Conservation (phyloP, 2,113 vertebrate species). For the Propithecus coquereli region DNA sequence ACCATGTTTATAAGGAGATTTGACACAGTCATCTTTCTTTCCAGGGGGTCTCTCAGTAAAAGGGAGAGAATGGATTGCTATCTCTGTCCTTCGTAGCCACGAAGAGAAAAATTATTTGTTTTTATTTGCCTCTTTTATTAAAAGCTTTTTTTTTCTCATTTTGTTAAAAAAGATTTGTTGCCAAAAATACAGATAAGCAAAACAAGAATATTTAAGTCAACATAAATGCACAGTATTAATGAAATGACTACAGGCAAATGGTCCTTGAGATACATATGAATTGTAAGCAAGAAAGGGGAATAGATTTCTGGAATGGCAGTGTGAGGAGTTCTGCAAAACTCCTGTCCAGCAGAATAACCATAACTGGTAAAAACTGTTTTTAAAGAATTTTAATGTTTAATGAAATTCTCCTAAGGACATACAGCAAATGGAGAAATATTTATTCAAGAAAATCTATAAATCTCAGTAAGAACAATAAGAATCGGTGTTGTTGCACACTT, state of each 20-base stretch:
- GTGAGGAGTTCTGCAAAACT: neutral
- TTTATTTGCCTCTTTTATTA: conserved; percentile 16
- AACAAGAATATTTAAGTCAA: neutral
- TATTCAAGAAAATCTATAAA: neutral
- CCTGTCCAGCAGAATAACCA: neutral
- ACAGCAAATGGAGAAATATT: neutral
- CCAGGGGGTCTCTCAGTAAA: neutral
- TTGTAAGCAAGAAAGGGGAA: neutral
- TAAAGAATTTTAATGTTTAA: neutral
- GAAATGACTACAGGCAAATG: neutral
- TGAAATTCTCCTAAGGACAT: neutral
- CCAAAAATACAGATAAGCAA: conserved; percentile 8
- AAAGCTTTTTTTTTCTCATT: neutral
- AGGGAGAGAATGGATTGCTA: neutral
- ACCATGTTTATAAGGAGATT: neutral
- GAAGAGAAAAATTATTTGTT: neutral
- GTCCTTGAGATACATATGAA: conserved; percentile 14
- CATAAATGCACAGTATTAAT: neutral
- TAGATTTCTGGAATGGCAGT: neutral
- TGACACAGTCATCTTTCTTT: neutral
- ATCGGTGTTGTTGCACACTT: neutral
- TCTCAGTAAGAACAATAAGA: neutral
- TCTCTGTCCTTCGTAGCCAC: neutral
- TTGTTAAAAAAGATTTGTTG: neutral
- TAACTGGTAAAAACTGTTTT: neutral